These are phyloP conservation scores for Nephrotoma appendiculata DNA, from an alignment of 2,888 invertebrate genomes.

Conservation along the genomic window DNA sequence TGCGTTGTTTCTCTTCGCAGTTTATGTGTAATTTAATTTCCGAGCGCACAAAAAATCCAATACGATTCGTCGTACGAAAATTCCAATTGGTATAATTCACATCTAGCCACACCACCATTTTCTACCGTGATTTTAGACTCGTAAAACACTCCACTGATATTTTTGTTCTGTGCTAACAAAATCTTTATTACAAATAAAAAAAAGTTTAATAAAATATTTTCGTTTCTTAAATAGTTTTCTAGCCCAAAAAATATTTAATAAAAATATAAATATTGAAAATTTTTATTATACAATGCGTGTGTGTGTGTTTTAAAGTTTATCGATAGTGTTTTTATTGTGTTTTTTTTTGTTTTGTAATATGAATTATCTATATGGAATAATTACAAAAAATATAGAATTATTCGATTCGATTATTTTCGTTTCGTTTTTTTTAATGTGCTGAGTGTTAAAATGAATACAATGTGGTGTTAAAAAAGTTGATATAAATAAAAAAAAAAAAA, in stretches of 20 bases:
- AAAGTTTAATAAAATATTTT: background rate
- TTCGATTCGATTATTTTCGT: background rate
- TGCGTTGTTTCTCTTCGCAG: background rate
- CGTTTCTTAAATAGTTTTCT: background rate
- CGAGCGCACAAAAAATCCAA: background rate
- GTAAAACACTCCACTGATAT: slow-evolving; percentile 2
- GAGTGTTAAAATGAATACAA: background rate
- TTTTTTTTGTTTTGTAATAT: background rate
- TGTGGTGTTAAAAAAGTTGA: background rate
- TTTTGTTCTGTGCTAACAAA: slow-evolving; percentile 2
- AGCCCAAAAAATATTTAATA: background rate
- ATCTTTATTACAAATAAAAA: background rate
- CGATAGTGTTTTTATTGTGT: background rate
- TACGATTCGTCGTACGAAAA: background rate
- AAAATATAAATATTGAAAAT: background rate
- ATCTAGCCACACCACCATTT: background rate
- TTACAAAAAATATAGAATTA: background rate
- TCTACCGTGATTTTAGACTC: background rate
- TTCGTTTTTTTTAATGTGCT: background rate
- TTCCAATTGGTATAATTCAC: background rate
- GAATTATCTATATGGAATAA: background rate
- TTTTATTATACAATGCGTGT: background rate
- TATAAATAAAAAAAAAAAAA: slow-evolving; percentile 1
- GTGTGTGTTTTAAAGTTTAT: background rate
- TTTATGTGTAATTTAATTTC: background rate